These are phyloP conservation scores for Pseudochirops cupreus DNA, from an alignment of 2,797 vertebrate species.

Conservation along the genomic window DNA sequence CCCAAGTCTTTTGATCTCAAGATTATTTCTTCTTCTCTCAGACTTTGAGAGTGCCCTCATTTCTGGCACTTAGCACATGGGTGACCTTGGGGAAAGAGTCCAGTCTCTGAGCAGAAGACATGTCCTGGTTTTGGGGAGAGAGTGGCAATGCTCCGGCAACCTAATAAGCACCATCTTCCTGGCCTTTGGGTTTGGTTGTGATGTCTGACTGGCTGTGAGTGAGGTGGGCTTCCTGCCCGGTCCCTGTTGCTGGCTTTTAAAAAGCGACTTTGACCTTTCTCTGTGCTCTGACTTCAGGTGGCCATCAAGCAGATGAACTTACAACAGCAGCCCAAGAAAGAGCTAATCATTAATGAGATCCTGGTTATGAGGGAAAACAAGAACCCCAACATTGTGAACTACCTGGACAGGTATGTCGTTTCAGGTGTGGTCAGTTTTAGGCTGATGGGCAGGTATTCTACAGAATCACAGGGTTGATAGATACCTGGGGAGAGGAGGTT, in stretches of 20 bases:
- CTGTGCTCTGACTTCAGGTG: constrained; percentile 87
- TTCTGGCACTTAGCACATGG: neutral
- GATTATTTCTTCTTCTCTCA: constrained; percentile 21
- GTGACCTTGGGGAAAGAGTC: neutral
- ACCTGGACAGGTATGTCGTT: constrained; percentile 93
- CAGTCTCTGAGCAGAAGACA: neutral
- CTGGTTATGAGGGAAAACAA: constrained; percentile 99
- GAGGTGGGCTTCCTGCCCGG: neutral
- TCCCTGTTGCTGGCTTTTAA: neutral
- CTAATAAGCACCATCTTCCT: neutral
- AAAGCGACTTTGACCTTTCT: constrained; percentile 18
- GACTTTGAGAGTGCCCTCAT: neutral
- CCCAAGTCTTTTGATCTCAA: constrained; percentile 8
- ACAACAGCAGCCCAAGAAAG: constrained; percentile 98
- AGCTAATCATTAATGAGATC: constrained; percentile 98
- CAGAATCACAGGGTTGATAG: neutral
- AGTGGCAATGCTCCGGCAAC: neutral
- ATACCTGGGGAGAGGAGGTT: neutral
- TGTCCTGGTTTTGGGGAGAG: neutral
- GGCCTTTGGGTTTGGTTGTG: neutral
- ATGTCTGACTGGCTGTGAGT: neutral
- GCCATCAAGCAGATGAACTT: constrained; percentile 99
- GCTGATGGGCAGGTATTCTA: neutral
- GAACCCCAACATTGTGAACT: constrained; percentile 98
- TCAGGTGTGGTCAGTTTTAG: neutral